Evolutionary conservation across 2,797 vertebrate genomes (phyloP), one percentile per base, ranked within the genome.

Genomic region (Acridotheres tristis): DNA sequence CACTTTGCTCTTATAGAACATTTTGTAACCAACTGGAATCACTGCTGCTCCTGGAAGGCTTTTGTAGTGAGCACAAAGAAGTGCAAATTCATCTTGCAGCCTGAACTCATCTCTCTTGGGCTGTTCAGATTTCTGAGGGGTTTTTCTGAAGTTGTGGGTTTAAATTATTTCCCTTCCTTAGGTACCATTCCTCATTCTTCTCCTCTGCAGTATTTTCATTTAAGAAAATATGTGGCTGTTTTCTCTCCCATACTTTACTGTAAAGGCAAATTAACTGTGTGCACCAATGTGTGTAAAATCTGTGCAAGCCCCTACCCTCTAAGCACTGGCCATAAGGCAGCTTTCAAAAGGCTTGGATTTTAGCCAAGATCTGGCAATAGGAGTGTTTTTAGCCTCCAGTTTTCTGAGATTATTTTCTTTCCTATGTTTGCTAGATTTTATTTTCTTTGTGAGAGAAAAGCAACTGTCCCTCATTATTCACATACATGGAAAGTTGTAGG

Each of bases 41-140:
- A 14, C 79, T 53, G 23, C 72, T 61, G 21, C 53, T 88, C 32
- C 36, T 78, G 40, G 27, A 93, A 50, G 67, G 34, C 34, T 81
- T 87, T 78, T 73, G 27, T 10, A 50, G 29, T 18, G 27, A 69
- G 50, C 26, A 91, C 27, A 78, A 75, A 93, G 15, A 4, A 38
- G 23, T 32, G 45, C 3, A 20, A 57, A 73, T 88, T 78, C 34
- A 50, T 42, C 34, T 92, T 81, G 11, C 20, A 78, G 42, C 59
- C 79, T 89, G 38, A 90, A 73, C 58, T 90, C 32, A 7, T 76
- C 76, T 89, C 67, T 93, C 48, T 17, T 68, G 58, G 55, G 68
- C 53, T 88, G 29, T 20, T 93, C 27, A 42, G 40, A 51, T 78
- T 93, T 86, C 45, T 48, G 40, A 68, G 38, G 40, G 38, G 22